Base-by-base conservation (phyloP, 1,140 invertebrate species). In the Meteorus sp. region DNA sequence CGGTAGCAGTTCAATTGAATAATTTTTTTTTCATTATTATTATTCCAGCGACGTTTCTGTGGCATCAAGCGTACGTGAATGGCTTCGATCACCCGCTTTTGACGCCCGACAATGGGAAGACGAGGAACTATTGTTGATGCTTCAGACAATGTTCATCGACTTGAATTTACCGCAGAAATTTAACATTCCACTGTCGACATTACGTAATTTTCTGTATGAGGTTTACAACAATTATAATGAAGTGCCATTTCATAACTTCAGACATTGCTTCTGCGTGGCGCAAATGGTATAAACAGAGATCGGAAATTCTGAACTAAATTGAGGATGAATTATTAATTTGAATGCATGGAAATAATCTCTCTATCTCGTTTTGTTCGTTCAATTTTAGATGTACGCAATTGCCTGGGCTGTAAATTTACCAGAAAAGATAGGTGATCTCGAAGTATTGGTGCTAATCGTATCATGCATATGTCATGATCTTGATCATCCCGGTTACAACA, bases 401-500 rank as follows among this genome's bases (percentile, higher is more conserved):
- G 85, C 85, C n/a, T 89, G 88, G 80, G 84, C 85, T 57, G 87
- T 88, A 58, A 84, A 90, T 67, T 77, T 94, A 8, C 82, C 85
- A 44, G 82, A 82, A 29, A 85, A 85, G 63, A 85, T 94, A 57
- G 86, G 87, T 17, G 83, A 89, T 39, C 82, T 92, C 53, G 91
- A 94, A 76, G 85, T 90, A 35, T 81, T 92, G 8, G 87, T 93
- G 39, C 77, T 94, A 27, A 82, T 94, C 23, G 89, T 91, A 11
- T 91, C 92, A 7, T 91, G 89, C 72, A 90, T 94, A 33, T 93
- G 92, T 69, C 94, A 96, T 75, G 94, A 96, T 78, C 80, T 95
- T 20, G 93, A 95, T 74, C 93, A 96, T 84, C 93, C 93, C 3
- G 93, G 93, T 23, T 92, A 92, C 72, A 93, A 94, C 77, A 94